Evolutionary conservation across 1,140 invertebrate species (phyloP), one percentile per base, ranked within the genome.

Genomic region (Pinna nobilis): DNA sequence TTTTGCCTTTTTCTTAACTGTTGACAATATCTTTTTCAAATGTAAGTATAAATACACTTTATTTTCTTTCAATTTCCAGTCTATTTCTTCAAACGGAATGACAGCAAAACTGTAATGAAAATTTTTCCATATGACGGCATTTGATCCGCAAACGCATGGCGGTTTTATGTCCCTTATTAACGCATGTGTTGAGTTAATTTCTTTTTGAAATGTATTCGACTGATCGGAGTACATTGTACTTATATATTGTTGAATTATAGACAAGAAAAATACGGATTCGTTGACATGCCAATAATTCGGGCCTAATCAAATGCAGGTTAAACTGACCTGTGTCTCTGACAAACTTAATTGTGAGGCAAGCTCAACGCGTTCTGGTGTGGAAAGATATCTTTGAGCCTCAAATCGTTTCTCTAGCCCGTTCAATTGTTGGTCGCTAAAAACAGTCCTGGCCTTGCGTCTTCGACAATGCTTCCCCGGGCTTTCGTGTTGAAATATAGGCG

Each of bases 351-450:
- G 88, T 5, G 82, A 82, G 3, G 88, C 88, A 20, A 89, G 76
- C 61, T 89, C 88, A n/a, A 89, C 86, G 67, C 88, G 78, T 70
- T 89, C 88, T 25, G 98, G 98, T 0, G 98, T 99, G 13, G 96
- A 98, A 2, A 99, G 91, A 89, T 99, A 99, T 39, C 97, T 92
- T 88, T 99, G 98, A 0, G 94, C 93, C 84, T 99, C 97, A 86
- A 99, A 99, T 35, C 97, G 91, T 83, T 98, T 97, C 88, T 99
- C 98, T 68, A 90, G 73, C 20, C 90, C 85, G 35, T 86, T 88
- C 32, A 90, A 68, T 68, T 90, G 89, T 61, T 97, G 95, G 87
- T 99, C 98, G 63, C 97, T 98, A 90, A 99, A 99, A 1, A 99
- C 98, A 0, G 98, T 99, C 57, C 98, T 91, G 0, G 97, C 97